Evolutionary conservation across 2,888 invertebrate genomes (phyloP).

Genomic region (Ectobius pallidus): DNA sequence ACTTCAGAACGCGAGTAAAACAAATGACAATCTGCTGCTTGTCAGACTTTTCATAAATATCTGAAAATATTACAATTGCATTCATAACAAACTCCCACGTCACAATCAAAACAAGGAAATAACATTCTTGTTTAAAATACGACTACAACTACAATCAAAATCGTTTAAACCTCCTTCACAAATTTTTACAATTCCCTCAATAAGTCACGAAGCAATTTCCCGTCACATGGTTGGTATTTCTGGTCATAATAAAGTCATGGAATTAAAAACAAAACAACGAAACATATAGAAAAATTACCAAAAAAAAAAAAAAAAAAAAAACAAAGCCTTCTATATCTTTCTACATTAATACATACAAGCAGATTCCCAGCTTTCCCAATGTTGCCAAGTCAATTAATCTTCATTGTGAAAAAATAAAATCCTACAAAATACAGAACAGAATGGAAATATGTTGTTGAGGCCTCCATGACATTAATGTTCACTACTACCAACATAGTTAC

Average conservation of each 20-base stretch:
- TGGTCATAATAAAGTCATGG: background rate
- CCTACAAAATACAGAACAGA: constrained; percentile 26
- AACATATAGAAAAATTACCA: background rate
- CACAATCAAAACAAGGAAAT: too few relatives aligned
- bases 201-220: background rate
- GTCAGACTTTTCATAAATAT: too few relatives aligned
- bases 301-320: background rate
- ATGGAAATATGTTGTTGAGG: constrained; percentile 27
- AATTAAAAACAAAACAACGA: background rate
- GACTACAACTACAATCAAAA: background rate
- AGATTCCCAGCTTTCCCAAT: background rate
- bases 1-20: too few relatives aligned
- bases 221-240: background rate
- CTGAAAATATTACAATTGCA: too few relatives aligned
- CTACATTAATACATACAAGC: background rate
- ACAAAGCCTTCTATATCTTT: background rate
- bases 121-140: background rate
- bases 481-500: constrained; percentile 7
- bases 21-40: too few relatives aligned
- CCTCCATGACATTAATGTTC: constrained; percentile 19
- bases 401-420: constrained; percentile 21
- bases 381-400: constrained; percentile 16
- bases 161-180: background rate
- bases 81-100: too few relatives aligned
- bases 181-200: background rate